A percentile compares a stretch with the other conserved stretches of the same genome.
These are phyloP conservation scores for Ammodytes dubius DNA, from an alignment of 2,113 vertebrate genomes.

Conservation along the genomic window DNA sequence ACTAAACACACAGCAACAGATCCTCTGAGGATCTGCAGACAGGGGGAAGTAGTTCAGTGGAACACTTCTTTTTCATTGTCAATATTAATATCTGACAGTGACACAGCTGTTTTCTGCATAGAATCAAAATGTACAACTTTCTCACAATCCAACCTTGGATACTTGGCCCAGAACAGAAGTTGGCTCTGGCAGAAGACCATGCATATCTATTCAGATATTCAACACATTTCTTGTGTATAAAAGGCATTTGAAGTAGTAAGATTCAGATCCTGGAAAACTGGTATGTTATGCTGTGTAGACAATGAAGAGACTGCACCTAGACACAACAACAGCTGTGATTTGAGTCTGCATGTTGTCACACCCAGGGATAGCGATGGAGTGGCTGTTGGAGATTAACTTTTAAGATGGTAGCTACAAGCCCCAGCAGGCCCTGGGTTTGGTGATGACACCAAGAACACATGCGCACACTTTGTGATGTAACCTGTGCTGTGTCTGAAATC, in stretches of 20 bases:
- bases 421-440: slow-evolving; percentile 40
- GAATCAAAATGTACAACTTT: background rate
- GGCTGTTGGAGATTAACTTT: slow-evolving; percentile 54
- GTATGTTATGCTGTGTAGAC: slow-evolving; percentile 21
- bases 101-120: slow-evolving; percentile 20
- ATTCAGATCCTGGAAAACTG: slow-evolving; percentile 31
- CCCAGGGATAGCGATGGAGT: slow-evolving; percentile 40
- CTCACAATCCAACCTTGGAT: background rate
- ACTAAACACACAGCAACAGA: slow-evolving; percentile 39
- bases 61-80: slow-evolving; percentile 13
- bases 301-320: slow-evolving; percentile 25
- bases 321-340: slow-evolving; percentile 53
- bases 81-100: slow-evolving; percentile 13
- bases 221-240: slow-evolving; percentile 16
- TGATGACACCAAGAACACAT: slow-evolving; percentile 15
- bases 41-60: background rate
- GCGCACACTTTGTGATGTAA: slow-evolving; percentile 25
- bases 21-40: slow-evolving; percentile 37
- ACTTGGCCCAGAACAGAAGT: slow-evolving; percentile 16
- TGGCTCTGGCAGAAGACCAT: slow-evolving; percentile 28
- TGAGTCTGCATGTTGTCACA: slow-evolving; percentile 41
- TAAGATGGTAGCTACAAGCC: slow-evolving; percentile 58
- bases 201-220: slow-evolving; percentile 41
- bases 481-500: slow-evolving; percentile 53
- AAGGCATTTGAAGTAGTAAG: slow-evolving; percentile 31